Evolutionary conservation across 2,888 invertebrate species (phyloP).

Genomic region (Ligdia adustata): DNA sequence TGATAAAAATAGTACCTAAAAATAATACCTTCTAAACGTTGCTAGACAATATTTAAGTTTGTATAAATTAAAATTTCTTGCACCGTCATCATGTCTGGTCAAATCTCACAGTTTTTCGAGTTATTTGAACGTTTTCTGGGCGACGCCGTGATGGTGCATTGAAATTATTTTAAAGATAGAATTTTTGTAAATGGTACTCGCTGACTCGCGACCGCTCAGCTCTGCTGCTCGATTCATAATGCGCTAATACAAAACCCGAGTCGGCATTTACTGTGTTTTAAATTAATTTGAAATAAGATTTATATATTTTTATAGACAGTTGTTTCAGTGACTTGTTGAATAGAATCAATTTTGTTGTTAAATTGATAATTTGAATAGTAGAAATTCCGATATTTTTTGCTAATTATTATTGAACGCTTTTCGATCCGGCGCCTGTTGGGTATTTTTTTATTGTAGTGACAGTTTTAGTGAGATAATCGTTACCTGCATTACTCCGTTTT

Average conservation of each 20-base stretch:
- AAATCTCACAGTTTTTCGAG: constrained; percentile 28
- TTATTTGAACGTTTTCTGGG: constrained; percentile 33
- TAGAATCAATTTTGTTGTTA: constrained; percentile 76
- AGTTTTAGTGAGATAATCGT: constrained; percentile 60
- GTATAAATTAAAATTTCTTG: constrained; percentile 56
- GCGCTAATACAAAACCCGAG: constrained; percentile 38
- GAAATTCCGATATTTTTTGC: constrained; percentile 46
- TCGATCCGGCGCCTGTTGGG: constrained; percentile 41
- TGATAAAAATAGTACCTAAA: constrained; percentile 64
- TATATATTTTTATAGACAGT: constrained; percentile 82
- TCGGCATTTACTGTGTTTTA: constrained; percentile 63
- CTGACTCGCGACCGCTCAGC: constrained; percentile 28
- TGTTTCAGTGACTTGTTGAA: constrained; percentile 72
- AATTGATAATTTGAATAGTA: constrained; percentile 43
- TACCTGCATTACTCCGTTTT: background rate
- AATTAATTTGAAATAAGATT: constrained; percentile 65
- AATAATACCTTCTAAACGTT: constrained; percentile 70
- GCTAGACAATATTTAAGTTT: constrained; percentile 78
- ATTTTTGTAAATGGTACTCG: constrained; percentile 31
- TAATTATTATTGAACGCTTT: constrained; percentile 39
- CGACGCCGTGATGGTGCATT: constrained; percentile 36
- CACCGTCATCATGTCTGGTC: constrained; percentile 63
- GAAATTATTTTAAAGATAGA: constrained; percentile 38
- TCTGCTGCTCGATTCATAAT: constrained; percentile 13
- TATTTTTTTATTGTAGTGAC: constrained; percentile 50